Base-by-base conservation (phyloP, 1,140 invertebrate genomes). In the Penaeus chinensis region DNA sequence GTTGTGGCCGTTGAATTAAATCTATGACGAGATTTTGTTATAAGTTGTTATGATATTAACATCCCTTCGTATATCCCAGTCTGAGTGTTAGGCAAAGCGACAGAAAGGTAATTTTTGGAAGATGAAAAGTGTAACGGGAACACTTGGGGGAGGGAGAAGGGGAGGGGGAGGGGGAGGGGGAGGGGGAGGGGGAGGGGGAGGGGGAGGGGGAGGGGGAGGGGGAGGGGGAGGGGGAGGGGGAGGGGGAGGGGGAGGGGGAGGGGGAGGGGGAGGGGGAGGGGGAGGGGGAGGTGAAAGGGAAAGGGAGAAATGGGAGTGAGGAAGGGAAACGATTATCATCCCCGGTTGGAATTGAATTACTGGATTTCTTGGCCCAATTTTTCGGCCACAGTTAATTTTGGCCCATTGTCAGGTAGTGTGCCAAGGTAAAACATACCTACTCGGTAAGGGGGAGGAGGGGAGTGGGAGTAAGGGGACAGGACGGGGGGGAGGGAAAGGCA, bases 351-450 rank as follows among this genome's bases (percentile, higher is more conserved):
- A 63, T 74, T 63, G 24, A 42, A 79, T 20, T 42, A 76, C 80
- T 37, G 76, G 74, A 82, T 87, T 87, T 87, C 82, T 54, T 81
- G 27, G 27, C 20, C 71, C 71, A 74, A 32, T 74, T 74, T 74
- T 74, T 74, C 71, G 27, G 42, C 27, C 71, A 47, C 24, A 37
- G 79, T 77, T 82, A 87, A 82, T 87, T 63, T 77, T n/a, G 65
- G 66, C 42, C 82, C 86, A 87, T 87, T 87, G 86, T 87, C 77
- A 63, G 86, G 86, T 87, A 87, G 82, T 87, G 80, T 82, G 76
- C 69, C 71, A n/a, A 54, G 86, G 81, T 66, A 82, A 87, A 87
- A 87, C 77, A 87, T 77, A 54, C 80, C 80, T 65, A 62, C 81
- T 82, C 74, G 80, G 80, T 77, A 65, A 82, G 86, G 78, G 54